These are phyloP conservation scores for Thereva unica DNA, from an alignment of 2,888 invertebrate species.

Conservation along the genomic window DNA sequence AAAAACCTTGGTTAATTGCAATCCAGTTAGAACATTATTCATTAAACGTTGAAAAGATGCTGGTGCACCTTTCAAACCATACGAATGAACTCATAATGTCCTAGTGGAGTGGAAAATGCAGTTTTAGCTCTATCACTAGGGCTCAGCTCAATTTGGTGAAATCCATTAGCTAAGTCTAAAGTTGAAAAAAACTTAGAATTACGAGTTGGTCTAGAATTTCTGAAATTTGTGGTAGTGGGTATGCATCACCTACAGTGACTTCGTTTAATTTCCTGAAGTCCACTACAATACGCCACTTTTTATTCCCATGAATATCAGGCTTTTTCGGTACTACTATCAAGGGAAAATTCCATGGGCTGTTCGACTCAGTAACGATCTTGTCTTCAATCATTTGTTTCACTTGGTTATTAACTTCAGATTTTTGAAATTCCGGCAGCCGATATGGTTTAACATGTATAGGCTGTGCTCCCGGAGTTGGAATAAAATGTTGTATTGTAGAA, in stretches of 20 bases:
- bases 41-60: constrained; percentile 53
- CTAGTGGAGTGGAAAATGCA: constrained; percentile 49
- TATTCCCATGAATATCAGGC: constrained; percentile 46
- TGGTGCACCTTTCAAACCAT: constrained; percentile 56
- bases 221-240: constrained; percentile 51
- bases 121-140: constrained; percentile 49
- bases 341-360: constrained; percentile 21
- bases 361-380: constrained; percentile 44
- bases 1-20: constrained; percentile 44
- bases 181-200: constrained; percentile 51
- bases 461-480: neutral
- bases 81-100: constrained; percentile 51
- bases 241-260: constrained; percentile 50
- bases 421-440: constrained; percentile 27
- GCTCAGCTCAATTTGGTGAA: constrained; percentile 51
- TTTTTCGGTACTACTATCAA: constrained; percentile 49
- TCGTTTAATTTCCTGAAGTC: constrained; percentile 54
- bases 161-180: constrained; percentile 53
- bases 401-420: constrained; percentile 41
- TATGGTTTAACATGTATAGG: constrained; percentile 9
- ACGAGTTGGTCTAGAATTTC: constrained; percentile 52
- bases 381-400: constrained; percentile 46
- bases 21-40: constrained; percentile 50
- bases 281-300: constrained; percentile 50
- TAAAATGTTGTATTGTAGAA: constrained; percentile 2